phyloP scores from a whole-genome alignment of 92 coral and sea anemone genomes.

The Zoanthus gigantus region DNA sequence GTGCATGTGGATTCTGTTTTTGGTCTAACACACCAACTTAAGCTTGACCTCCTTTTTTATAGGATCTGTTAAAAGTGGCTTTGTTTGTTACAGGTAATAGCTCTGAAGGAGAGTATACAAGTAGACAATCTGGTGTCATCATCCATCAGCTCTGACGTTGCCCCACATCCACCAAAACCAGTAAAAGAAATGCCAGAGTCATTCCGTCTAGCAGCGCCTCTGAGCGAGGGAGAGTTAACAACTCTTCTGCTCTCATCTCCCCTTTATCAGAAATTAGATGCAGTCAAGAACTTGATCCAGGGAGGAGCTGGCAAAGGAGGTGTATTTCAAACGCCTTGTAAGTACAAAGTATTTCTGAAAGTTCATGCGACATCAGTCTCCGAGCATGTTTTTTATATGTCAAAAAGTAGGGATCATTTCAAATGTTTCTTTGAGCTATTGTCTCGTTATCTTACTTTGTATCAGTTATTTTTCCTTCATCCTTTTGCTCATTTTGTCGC shows the following conservation, averaged over 20 bases:
- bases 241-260: slow-evolving; percentile 91
- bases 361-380: too few relatives aligned
- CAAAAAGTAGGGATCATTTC: too few relatives aligned
- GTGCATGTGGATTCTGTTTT: background rate
- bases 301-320: slow-evolving; percentile 88
- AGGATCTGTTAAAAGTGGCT: background rate
- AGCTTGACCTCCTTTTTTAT: too few relatives aligned
- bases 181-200: slow-evolving; percentile 82
- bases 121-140: slow-evolving; percentile 94
- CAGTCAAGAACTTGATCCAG: slow-evolving; percentile 81
- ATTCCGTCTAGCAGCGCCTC: slow-evolving; percentile 97
- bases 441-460: too few relatives aligned
- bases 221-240: slow-evolving; percentile 94
- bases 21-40: background rate
- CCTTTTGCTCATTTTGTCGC: too few relatives aligned
- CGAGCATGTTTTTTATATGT: too few relatives aligned
- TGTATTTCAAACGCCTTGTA: slow-evolving; percentile 70
- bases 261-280: slow-evolving; percentile 93
- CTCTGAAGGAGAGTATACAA: slow-evolving; percentile 94
- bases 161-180: slow-evolving; percentile 68
- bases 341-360: background rate
- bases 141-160: slow-evolving; percentile 82
- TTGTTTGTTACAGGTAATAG: slow-evolving; percentile 65
- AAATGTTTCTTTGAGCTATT: too few relatives aligned
- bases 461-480: too few relatives aligned